phyloP scores from a whole-genome alignment of 2,888 invertebrate species.

The Drosophila neotestacea region DNA sequence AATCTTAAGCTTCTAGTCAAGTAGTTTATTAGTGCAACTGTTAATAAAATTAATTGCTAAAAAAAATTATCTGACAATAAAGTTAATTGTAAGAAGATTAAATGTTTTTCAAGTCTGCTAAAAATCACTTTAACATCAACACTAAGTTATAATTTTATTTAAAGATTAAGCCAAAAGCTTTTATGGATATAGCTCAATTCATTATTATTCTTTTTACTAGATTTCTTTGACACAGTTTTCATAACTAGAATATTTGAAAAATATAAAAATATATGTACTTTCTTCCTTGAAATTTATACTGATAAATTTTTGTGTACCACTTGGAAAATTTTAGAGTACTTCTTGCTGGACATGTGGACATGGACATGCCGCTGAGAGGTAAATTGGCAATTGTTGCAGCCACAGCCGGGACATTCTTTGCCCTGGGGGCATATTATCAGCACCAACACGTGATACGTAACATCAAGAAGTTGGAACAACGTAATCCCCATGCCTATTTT shows the following conservation, averaged over 20 bases:
- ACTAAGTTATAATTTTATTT: too few species aligned
- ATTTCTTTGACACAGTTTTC: slow-evolving; percentile 7
- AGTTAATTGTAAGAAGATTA: too few species aligned
- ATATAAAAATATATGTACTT: background rate
- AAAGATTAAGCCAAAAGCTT: background rate
- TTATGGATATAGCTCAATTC: background rate
- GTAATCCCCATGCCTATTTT: slow-evolving; percentile 71
- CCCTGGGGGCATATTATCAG: slow-evolving; percentile 73
- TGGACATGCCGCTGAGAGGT: slow-evolving; percentile 46
- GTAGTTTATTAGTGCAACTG: too few species aligned
- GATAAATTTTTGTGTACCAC: slow-evolving; percentile 24
- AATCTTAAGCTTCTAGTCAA: background rate
- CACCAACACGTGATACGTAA: slow-evolving; percentile 67
- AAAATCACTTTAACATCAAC: too few species aligned
- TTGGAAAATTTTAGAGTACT: slow-evolving; percentile 21
- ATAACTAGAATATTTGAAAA: background rate
- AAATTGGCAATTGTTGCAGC: slow-evolving; percentile 63
- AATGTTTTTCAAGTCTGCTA: background rate
- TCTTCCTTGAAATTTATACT: background rate
- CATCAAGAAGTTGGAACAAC: slow-evolving; percentile 57
- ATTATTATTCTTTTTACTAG: background rate
- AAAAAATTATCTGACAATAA: too few species aligned
- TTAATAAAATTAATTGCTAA: too few species aligned
- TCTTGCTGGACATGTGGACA: slow-evolving; percentile 23
- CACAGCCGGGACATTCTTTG: slow-evolving; percentile 74